Evolutionary conservation across 2,113 vertebrate species (phyloP).

Genomic region (Platycercus adscitus): DNA sequence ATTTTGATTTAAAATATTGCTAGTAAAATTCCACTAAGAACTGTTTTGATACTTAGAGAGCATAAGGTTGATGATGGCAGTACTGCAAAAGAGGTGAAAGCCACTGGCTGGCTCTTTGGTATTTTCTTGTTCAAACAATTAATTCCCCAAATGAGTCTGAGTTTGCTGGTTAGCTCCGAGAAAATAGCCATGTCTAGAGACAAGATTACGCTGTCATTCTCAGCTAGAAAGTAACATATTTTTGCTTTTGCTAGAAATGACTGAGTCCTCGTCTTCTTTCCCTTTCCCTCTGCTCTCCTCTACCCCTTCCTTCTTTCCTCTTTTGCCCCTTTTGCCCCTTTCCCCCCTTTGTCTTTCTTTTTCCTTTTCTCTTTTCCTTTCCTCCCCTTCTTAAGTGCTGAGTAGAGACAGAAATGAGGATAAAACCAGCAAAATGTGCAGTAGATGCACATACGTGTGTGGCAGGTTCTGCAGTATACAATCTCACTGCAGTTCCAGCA

Average conservation of each 20-base stretch:
- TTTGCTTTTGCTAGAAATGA: background rate
- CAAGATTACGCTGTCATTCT: background rate
- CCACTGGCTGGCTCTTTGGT: background rate
- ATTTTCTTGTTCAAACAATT: background rate
- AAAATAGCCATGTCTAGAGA: background rate
- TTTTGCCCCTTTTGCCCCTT: background rate
- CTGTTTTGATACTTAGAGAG: background rate
- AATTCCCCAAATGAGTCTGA: background rate
- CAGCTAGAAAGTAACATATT: background rate
- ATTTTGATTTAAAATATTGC: background rate
- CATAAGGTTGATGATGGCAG: background rate
- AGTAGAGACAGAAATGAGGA: background rate
- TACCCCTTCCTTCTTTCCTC: background rate
- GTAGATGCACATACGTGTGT: background rate
- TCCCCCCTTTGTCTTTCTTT: background rate
- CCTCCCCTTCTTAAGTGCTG: background rate
- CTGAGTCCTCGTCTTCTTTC: background rate
- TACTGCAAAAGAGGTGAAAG: background rate
- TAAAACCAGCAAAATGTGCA: background rate
- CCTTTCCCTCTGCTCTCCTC: background rate
- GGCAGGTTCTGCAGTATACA: background rate
- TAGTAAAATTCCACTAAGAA: background rate
- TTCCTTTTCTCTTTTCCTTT: background rate
- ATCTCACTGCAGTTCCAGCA: background rate
- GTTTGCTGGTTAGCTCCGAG: background rate